These are phyloP conservation scores for Pithys albifrons DNA, from an alignment of 2,113 vertebrate species.

Conservation along the genomic window DNA sequence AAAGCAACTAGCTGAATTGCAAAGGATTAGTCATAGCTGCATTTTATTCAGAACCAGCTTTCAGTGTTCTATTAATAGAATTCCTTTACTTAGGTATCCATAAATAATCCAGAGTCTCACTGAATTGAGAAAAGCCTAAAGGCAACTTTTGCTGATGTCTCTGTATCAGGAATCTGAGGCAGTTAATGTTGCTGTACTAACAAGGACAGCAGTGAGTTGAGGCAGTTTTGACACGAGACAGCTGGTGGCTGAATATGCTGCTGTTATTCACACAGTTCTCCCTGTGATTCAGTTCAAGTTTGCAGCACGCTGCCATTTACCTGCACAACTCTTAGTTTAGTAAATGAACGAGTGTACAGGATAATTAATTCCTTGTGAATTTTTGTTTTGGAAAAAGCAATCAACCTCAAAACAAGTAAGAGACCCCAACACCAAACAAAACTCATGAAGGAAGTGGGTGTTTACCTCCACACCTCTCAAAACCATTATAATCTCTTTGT, in stretches of 20 bases:
- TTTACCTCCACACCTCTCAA: background rate
- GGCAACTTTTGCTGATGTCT: background rate
- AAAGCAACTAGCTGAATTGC: slow-evolving; percentile 2
- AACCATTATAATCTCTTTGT: background rate
- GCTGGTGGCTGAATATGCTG: background rate
- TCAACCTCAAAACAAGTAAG: background rate
- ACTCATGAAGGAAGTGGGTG: background rate
- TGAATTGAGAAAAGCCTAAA: background rate
- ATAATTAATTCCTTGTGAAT: background rate
- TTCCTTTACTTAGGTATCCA: background rate
- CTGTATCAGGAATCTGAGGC: background rate
- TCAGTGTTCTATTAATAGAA: background rate
- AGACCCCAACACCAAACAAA: background rate
- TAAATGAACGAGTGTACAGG: background rate
- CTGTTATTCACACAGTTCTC: background rate
- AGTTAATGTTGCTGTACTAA: background rate
- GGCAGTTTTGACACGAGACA: background rate
- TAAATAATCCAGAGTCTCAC: slow-evolving; percentile 22
- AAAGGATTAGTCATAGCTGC: slow-evolving; percentile 1
- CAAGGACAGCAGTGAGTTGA: background rate
- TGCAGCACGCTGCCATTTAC: background rate
- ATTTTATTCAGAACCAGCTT: slow-evolving; percentile 32
- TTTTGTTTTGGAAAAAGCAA: background rate
- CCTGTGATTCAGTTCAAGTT: background rate
- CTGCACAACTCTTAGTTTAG: background rate